Evolutionary conservation across 2,888 invertebrate species (phyloP).

Genomic region (Nyleta sp.): DNA sequence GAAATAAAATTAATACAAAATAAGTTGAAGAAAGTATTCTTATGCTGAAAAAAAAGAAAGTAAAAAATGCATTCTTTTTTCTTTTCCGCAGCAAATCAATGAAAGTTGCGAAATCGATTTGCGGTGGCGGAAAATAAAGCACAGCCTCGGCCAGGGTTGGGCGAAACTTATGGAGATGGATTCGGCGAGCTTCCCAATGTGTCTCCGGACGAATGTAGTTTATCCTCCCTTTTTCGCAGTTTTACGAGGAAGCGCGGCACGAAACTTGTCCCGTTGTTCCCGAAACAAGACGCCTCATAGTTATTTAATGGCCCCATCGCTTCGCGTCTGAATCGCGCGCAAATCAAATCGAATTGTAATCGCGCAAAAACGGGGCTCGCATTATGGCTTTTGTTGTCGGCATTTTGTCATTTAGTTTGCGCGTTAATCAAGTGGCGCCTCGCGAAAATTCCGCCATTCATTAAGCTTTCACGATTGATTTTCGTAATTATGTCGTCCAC

Average conservation of each 20-base stretch:
- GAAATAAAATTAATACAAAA: too few species aligned
- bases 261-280: constrained; percentile 26
- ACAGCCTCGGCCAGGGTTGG: background rate
- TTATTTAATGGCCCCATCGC: constrained; percentile 29
- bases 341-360: constrained; percentile 32
- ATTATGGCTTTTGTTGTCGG: constrained; percentile 28
- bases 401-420: constrained; percentile 16
- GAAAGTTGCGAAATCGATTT: constrained; percentile 43
- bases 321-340: background rate
- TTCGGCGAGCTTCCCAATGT: constrained; percentile 46
- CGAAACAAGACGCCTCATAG: constrained; percentile 25
- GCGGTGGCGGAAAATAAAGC: constrained; percentile 40
- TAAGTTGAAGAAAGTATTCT: too few species aligned
- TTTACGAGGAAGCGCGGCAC: constrained; percentile 42
- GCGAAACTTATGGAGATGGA: constrained; percentile 57
- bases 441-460: constrained; percentile 15
- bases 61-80: too few species aligned
- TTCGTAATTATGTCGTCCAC: constrained; percentile 9
- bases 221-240: constrained; percentile 45
- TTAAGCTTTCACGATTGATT: constrained; percentile 29
- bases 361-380: constrained; percentile 14
- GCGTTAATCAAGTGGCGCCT: constrained; percentile 24
- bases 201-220: constrained; percentile 53
- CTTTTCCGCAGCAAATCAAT: too few species aligned
- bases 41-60: too few species aligned